Evolutionary conservation across 1,140 invertebrate species (phyloP).

Genomic region (Agrilus planipennis): DNA sequence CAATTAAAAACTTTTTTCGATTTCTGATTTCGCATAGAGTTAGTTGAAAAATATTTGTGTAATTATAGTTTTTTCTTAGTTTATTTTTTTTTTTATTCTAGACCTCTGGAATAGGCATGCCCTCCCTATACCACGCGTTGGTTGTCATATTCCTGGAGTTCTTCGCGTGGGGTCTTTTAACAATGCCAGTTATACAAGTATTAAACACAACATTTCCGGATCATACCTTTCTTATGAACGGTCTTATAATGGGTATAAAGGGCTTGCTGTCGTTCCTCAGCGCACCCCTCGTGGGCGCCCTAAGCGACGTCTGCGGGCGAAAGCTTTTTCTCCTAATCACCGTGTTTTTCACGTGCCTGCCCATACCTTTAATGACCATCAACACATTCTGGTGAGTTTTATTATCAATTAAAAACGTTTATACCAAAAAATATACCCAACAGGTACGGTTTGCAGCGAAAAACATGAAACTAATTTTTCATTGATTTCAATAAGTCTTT

Average conservation of each 20-base stretch:
- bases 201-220: conserved; percentile 96
- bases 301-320: conserved; percentile 92
- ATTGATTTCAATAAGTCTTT: no score
- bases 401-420: no score
- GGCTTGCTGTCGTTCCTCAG: conserved; percentile 94
- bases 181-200: conserved; percentile 95
- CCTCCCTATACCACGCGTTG: conserved; percentile 94
- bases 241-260: conserved; percentile 91
- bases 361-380: conserved; percentile 97
- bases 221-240: conserved; percentile 99
- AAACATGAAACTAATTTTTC: no score
- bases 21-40: neutral
- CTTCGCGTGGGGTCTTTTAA: conserved; percentile 98
- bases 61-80: neutral
- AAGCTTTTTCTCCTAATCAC: conserved; percentile 98
- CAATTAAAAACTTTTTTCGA: neutral
- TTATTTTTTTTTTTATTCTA: conserved; percentile 36
- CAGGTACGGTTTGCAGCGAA: no score
- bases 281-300: conserved; percentile 90
- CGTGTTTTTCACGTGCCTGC: conserved; percentile 98
- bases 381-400: conserved; percentile 99
- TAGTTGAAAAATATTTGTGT: neutral
- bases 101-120: conserved; percentile 80
- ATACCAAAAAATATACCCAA: no score
- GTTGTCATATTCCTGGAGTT: conserved; percentile 99